phyloP scores from a whole-genome alignment of 2,797 vertebrate genomes.

The Syndactyla subalaris region DNA sequence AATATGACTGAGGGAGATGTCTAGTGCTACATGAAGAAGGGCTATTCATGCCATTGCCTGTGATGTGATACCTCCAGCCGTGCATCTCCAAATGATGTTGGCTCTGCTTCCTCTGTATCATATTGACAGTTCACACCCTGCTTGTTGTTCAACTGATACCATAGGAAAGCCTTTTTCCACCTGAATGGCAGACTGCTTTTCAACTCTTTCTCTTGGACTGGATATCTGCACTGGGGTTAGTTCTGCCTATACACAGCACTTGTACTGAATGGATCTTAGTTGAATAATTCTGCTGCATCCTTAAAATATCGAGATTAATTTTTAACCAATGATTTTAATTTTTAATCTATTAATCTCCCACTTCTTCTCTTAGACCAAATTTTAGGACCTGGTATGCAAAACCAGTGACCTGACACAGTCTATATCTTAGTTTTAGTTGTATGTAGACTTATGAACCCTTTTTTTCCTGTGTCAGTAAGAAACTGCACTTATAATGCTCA shows the following conservation, averaged over 20 bases:
- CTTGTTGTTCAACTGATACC: constrained; percentile 31
- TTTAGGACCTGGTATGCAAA: neutral
- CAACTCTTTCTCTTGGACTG: neutral
- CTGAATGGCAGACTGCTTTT: constrained; percentile 12
- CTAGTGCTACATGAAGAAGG: neutral
- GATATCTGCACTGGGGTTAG: neutral
- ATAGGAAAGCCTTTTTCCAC: constrained; percentile 14
- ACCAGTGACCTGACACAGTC: neutral
- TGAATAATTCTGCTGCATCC: neutral
- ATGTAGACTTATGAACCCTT: neutral
- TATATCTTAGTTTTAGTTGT: neutral
- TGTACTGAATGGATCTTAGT: neutral
- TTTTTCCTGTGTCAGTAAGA: neutral
- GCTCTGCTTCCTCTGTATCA: constrained; percentile 27
- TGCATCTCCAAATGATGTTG: neutral
- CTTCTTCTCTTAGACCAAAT: neutral
- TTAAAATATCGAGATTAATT: neutral
- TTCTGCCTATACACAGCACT: neutral
- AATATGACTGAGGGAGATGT: neutral
- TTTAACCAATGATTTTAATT: neutral
- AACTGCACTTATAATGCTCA: neutral
- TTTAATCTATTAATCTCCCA: neutral
- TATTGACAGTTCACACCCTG: constrained; percentile 28
- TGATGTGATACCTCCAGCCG: constrained; percentile 30
- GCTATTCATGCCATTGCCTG: neutral